Evolutionary conservation across 2,797 vertebrate genomes (phyloP), one percentile per base, ranked within the genome.

Genomic region (Sebastes aleutianus): DNA sequence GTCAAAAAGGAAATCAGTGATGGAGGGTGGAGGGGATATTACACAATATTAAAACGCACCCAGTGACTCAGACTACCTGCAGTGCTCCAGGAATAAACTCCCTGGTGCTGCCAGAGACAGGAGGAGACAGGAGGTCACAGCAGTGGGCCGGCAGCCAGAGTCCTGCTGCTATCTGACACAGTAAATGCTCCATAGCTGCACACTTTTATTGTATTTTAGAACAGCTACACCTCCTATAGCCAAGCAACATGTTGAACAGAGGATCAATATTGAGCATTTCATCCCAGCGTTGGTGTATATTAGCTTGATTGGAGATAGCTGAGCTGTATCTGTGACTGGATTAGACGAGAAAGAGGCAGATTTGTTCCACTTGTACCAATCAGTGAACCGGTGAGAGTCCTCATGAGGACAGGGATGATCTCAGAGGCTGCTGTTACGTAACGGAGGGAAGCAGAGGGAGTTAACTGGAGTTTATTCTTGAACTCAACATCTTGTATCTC

Each of bases 361-460:
- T 73, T 73, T 74, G 78, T 50, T 86, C 79, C 75, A 72, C 82
- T 87, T 85, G 81, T 81, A 84, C 78, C 82, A 59, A 71, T 81
- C 88, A 81, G 86, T 83, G 74, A 74, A 57, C 64, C 27, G n/a
- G 32, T 9, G 36, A 71, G 53, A 85, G 89, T 76, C 87, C 83
- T 7, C 68, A 74, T 81, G 82, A 92, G 92, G 80, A 72, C 76
- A 32, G 78, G 47, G 85, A 64, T 92, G 88, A 92, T 78, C 90
- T 92, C 85, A 88, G 50, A 78, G 89, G 76, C 85, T 77, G 83
- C 27, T 24, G 69, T 94, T 94, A 88, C 91, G 79, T 91, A 94
- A 93, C 0, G 2, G 70, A 57, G 65, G 50, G 56, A 61, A 36
- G 24, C 73, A 70, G 67, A 74, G 72, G 13, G 70, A 61, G 76